Evolutionary conservation across 1,140 invertebrate genomes (phyloP).

Genomic region (Macrostomum lignano): DNA sequence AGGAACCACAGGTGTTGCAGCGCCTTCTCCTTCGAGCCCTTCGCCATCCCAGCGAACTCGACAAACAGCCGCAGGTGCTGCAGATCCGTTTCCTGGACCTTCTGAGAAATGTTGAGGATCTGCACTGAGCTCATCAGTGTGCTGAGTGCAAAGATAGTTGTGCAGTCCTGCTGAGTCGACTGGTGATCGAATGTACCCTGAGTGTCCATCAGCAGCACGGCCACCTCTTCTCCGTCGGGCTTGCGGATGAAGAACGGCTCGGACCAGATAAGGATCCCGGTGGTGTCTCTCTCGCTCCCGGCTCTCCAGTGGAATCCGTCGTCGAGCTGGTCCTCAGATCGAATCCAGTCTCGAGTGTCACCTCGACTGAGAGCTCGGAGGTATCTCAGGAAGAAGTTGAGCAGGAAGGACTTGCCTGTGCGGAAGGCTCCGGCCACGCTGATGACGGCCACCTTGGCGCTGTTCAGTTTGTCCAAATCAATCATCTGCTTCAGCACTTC

Average conservation of each 20-base stretch:
- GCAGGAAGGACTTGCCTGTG: conserved; percentile 73
- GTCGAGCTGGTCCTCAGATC: conserved; percentile 25
- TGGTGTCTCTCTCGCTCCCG: conserved; percentile 69
- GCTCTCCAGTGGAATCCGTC: conserved; percentile 59
- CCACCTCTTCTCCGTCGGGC: conserved; percentile 34
- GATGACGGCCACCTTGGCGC: conserved; percentile 43
- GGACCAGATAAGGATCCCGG: conserved; percentile 78
- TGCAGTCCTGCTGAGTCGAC: conserved; percentile 74
- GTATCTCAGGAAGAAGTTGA: conserved; percentile 72
- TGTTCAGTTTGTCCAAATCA: conserved; percentile 28
- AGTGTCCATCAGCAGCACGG: conserved; percentile 69
- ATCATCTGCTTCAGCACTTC: conserved; percentile 52
- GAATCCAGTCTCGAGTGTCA: conserved; percentile 31
- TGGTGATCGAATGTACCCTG: conserved; percentile 89
- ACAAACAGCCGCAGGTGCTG: conserved; percentile 76
- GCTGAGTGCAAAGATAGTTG: conserved; percentile 74
- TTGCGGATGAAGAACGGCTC: conserved; percentile 51
- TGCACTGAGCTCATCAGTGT: conserved; percentile 84
- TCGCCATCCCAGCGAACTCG: conserved; percentile 69
- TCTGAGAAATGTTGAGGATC: conserved; percentile 74
- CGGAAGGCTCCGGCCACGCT: conserved; percentile 80
- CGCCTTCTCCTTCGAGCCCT: conserved; percentile 43
- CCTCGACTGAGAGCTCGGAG: conserved; percentile 23
- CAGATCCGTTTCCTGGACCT: conserved; percentile 79
- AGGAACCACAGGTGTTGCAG: conserved; percentile 60